Base-by-base conservation (phyloP, 1,140 invertebrate genomes). In the honey bee (Apis mellifera) region DNA sequence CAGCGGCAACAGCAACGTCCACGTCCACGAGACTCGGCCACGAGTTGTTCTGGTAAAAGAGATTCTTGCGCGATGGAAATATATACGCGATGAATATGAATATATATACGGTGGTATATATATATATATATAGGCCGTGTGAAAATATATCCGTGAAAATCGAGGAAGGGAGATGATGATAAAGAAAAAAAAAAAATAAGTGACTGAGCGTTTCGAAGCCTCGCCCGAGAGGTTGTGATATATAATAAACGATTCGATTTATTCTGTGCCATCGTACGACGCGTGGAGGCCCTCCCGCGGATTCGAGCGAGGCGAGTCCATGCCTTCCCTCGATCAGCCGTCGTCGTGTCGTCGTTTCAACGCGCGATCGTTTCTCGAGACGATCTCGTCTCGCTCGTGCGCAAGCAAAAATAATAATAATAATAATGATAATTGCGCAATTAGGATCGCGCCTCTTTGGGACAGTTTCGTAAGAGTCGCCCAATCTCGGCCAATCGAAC, bases 21-120 rank as follows among this genome's bases (percentile, higher is more conserved):
- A 83, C 87, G 32, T 81, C 84, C 21, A 84, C 86, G 50, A 90
- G 91, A 89, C 90, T 92, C 84, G 84, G 90, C 71, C 91, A 93
- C 89, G 91, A 92, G 86, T 86, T 93, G 78, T 94, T 92, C 78
- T 94, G 93, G 92, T 94, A 93, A 89, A 73, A 72, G 8, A n/a
- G n/a, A n/a, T n/a, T n/a, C 19, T 42, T 12, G 26, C 66, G n/a
- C n/a, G n/a, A n/a, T n/a, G n/a, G n/a, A n/a, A n/a, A n/a, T n/a
- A n/a, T n/a, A n/a, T n/a, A n/a, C n/a, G n/a, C n/a, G n/a, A n/a
- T n/a, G n/a, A n/a, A n/a, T n/a, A n/a, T n/a, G n/a, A n/a, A n/a
- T n/a, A n/a, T n/a, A n/a, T n/a, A n/a, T n/a, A n/a, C n/a, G n/a
- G n/a, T n/a, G n/a, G n/a, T n/a, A n/a, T n/a, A n/a, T n/a, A n/a